Percentiles rank a stretch among this genome's conserved stretches.
Conservation (phyloP, 2,113 vertebrate species). For the Meriones unguiculatus region DNA sequence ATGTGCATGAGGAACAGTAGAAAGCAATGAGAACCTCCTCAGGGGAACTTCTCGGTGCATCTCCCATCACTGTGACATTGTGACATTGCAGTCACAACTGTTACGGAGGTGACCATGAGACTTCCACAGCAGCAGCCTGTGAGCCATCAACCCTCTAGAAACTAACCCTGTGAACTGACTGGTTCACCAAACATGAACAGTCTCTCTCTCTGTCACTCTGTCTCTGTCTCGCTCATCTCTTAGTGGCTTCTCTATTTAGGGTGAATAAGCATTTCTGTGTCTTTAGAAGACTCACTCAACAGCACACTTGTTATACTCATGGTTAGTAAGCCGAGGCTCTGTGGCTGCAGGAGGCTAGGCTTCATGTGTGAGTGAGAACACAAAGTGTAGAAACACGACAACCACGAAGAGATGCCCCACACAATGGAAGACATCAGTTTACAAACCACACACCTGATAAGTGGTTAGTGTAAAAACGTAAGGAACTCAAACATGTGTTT, state of each 20-base stretch:
- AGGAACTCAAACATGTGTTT: not conserved
- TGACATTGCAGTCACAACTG: not conserved
- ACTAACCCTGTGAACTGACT: not conserved
- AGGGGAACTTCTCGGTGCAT: not conserved
- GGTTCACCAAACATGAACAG: not conserved
- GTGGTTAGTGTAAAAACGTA: not conserved
- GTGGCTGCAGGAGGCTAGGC: not conserved
- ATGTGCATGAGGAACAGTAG: not conserved
- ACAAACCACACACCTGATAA: not conserved
- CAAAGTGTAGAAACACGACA: not conserved
- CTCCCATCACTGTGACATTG: too few species aligned
- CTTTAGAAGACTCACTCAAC: not conserved
- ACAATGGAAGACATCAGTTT: not conserved
- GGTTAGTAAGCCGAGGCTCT: not conserved
- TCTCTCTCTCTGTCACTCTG: not conserved
- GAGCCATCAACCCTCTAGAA: not conserved
- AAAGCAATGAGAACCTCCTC: not conserved
- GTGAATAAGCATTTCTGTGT: not conserved
- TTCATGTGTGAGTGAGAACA: constrained; percentile 18
- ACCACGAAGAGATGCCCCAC: not conserved
- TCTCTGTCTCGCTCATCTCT: not conserved
- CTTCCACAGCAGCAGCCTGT: not conserved
- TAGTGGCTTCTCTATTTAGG: not conserved
- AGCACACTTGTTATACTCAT: not conserved
- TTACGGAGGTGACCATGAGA: not conserved